Percentiles rank a stretch among this genome's conserved stretches.
These are phyloP conservation scores for Ips nitidus DNA, from an alignment of 1,140 invertebrate species.

Conservation along the genomic window DNA sequence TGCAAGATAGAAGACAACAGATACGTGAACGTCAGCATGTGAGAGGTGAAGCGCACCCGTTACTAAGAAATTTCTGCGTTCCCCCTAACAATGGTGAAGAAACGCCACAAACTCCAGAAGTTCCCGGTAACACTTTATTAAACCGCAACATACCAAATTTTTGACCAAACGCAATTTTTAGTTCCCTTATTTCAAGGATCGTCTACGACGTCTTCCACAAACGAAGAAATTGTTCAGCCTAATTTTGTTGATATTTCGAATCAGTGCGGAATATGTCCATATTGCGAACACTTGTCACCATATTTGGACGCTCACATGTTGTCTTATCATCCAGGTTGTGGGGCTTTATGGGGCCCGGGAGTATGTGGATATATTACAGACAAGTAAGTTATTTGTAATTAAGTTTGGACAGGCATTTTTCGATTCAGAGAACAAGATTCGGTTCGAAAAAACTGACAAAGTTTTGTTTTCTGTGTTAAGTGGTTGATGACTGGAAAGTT, in stretches of 20 bases:
- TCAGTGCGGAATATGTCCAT: constrained; percentile 43
- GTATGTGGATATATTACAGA: constrained; percentile 55
- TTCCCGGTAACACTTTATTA: constrained; percentile 3
- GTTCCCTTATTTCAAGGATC: too few relatives aligned
- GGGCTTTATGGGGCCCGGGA: constrained; percentile 49
- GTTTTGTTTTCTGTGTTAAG: too few relatives aligned
- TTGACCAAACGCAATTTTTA: too few relatives aligned
- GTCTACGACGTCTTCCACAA: too few relatives aligned
- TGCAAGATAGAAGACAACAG: constrained; percentile 48
- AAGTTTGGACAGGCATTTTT: constrained; percentile 4
- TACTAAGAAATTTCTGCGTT: constrained; percentile 40
- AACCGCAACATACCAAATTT: too few relatives aligned
- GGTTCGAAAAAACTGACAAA: too few relatives aligned
- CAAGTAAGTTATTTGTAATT: constrained; percentile 11
- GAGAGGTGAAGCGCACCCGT: constrained; percentile 53
- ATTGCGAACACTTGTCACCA: constrained; percentile 48
- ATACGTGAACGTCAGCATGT: constrained; percentile 53
- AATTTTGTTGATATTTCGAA: constrained; percentile 27
- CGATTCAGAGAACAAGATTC: neutral
- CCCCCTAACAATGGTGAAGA: constrained; percentile 13
- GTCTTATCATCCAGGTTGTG: constrained; percentile 56
- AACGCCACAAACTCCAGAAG: constrained; percentile 9
- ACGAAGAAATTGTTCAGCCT: neutral
- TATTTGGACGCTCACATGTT: constrained; percentile 50
- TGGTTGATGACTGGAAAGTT: too few relatives aligned